Conservation (phyloP, 1,140 invertebrate species). For the Zophobas atratus region DNA sequence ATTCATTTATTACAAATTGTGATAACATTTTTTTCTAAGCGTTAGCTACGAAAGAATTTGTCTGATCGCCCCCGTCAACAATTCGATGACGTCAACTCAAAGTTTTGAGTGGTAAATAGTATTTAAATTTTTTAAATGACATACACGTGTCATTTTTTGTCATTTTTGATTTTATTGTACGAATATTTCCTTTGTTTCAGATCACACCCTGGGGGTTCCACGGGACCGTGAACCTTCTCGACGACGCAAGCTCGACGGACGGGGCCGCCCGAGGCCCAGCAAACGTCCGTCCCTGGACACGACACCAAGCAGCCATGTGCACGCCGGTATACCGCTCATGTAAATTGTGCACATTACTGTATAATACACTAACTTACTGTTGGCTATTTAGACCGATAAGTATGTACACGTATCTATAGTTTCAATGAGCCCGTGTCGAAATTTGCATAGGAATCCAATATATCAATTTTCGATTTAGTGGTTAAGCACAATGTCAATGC, state of each 20-base stretch:
- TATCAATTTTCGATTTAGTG: no score
- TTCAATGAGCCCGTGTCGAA: neutral
- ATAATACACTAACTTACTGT: slow-evolving; percentile 35
- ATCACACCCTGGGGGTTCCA: slow-evolving; percentile 49
- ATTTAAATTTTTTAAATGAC: neutral
- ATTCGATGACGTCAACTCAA: no score
- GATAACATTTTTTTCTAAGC: no score
- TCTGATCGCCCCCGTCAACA: neutral
- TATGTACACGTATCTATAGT: no score
- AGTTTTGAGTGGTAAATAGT: neutral
- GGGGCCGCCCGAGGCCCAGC: slow-evolving; percentile 8
- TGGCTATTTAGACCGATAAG: no score
- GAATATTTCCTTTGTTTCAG: slow-evolving; percentile 38
- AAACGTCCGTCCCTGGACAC: slow-evolving; percentile 42
- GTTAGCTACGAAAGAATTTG: no score
- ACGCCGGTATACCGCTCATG: slow-evolving; percentile 56
- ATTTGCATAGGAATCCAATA: neutral
- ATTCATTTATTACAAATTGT: no score
- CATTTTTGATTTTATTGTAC: slow-evolving; percentile 8
- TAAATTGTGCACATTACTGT: slow-evolving; percentile 54
- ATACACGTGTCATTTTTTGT: neutral
- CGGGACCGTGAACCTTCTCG: slow-evolving; percentile 23
- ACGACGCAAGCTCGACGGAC: slow-evolving; percentile 16
- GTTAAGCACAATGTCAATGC: no score
- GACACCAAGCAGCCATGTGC: slow-evolving; percentile 45